phyloP scores from a whole-genome alignment of 2,797 vertebrate species.

The Mus spretus region DNA sequence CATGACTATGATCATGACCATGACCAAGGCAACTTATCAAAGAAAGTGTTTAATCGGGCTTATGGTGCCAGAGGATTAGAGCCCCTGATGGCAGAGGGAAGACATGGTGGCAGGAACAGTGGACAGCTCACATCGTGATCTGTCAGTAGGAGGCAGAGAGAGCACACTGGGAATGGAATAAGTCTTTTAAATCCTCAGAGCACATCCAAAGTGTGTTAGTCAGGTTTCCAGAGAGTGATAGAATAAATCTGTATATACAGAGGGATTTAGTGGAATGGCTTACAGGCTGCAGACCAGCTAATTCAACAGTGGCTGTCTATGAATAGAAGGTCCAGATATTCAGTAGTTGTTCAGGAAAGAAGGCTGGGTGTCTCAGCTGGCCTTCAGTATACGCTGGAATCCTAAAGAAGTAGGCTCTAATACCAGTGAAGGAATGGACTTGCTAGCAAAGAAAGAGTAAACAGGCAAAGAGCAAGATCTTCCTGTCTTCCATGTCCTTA shows the following conservation, averaged over 20 bases:
- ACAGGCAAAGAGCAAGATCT: not conserved
- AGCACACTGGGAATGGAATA: too few species aligned
- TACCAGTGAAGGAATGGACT: not conserved
- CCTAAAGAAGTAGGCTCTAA: not conserved
- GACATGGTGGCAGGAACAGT: not conserved
- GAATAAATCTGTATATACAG: not conserved
- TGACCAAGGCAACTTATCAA: not conserved
- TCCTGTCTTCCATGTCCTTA: not conserved
- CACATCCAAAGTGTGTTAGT: not conserved
- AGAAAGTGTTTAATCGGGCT: not conserved
- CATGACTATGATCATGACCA: not conserved
- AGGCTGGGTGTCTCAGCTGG: not conserved
- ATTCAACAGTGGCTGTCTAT: not conserved
- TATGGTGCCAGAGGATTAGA: not conserved
- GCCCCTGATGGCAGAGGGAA: not conserved
- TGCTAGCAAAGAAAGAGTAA: not conserved
- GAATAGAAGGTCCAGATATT: not conserved
- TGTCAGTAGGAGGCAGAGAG: not conserved
- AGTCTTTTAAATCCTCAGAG: not conserved
- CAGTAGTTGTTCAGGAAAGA: not conserved
- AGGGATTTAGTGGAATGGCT: not conserved
- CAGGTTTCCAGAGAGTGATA: not conserved
- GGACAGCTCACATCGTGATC: not conserved
- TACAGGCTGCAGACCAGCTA: not conserved
- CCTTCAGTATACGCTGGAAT: not conserved